A percentile compares a stretch with the other conserved stretches of the same genome.
phyloP scores from a whole-genome alignment of 2,888 invertebrate genomes.

The Allophyes oxyacanthae region DNA sequence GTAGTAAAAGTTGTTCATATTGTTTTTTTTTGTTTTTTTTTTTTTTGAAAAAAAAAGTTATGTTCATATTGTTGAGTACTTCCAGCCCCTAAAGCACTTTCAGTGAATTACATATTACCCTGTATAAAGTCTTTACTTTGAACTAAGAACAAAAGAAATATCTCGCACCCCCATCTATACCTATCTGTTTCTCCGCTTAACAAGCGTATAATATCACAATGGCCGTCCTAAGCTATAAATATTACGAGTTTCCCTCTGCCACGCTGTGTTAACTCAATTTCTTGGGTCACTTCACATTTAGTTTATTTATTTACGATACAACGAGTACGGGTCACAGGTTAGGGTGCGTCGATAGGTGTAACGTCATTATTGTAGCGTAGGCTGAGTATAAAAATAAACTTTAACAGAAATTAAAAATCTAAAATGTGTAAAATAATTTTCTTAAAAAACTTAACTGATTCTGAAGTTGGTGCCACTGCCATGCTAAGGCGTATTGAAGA shows the following conservation, averaged over 20 bases:
- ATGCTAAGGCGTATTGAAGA: too few relatives aligned
- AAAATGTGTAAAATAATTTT: too few relatives aligned
- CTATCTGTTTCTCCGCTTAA: constrained; percentile 1
- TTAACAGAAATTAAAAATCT: too few relatives aligned
- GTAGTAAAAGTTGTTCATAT: too few relatives aligned
- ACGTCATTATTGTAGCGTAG: constrained; percentile 34
- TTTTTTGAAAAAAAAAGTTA: too few relatives aligned
- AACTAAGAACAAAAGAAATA: constrained; percentile 32
- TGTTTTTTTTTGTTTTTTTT: too few relatives aligned
- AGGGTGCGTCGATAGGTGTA: constrained; percentile 8
- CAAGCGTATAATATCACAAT: constrained; percentile 32
- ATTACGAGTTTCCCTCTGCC: constrained; percentile 52
- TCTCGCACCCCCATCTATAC: neutral
- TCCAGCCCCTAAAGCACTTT: too few relatives aligned
- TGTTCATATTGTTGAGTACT: too few relatives aligned
- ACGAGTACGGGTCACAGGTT: constrained; percentile 51
- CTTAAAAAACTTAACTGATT: too few relatives aligned
- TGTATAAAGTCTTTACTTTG: too few relatives aligned
- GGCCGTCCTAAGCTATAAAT: constrained; percentile 59
- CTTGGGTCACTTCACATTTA: constrained; percentile 68
- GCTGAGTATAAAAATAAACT: constrained; percentile 10
- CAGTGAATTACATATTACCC: neutral
- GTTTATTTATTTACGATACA: constrained; percentile 59
- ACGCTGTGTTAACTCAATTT: constrained; percentile 60
- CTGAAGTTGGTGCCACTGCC: too few relatives aligned